Evolutionary conservation across 1,140 invertebrate species (phyloP).

Genomic region (Pteromalus puparum): DNA sequence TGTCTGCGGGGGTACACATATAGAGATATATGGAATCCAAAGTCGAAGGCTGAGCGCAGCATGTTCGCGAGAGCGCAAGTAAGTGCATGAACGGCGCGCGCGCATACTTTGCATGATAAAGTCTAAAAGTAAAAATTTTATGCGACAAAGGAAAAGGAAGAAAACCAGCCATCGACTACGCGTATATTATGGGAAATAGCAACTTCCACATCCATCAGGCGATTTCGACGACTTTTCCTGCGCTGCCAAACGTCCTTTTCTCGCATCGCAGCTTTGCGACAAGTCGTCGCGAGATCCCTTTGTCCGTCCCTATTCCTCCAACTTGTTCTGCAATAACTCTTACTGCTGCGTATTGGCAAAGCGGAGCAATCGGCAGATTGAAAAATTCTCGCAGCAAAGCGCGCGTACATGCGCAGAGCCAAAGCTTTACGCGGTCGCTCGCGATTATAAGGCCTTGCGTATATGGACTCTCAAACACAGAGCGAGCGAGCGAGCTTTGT

Average conservation of each 20-base stretch:
- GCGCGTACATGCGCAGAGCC: background rate
- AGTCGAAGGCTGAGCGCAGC: background rate
- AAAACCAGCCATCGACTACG: too few relatives aligned
- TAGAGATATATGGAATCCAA: background rate
- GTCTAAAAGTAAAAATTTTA: background rate
- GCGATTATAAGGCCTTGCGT: background rate
- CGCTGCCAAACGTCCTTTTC: background rate
- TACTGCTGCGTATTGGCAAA: background rate
- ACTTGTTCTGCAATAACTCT: background rate
- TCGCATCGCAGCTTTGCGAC: background rate
- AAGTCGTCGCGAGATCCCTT: background rate
- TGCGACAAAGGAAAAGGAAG: too few relatives aligned
- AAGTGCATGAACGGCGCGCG: background rate
- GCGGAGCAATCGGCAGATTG: background rate
- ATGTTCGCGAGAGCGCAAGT: slow-evolving; percentile 26
- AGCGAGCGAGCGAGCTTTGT: slow-evolving; percentile 4
- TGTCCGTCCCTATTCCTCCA: background rate
- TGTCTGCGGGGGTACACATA: background rate
- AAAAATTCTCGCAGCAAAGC: slow-evolving; percentile 10
- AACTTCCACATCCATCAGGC: too few relatives aligned
- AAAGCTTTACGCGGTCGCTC: slow-evolving; percentile 5
- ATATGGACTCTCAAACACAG: slow-evolving; percentile 16
- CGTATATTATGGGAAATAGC: too few relatives aligned
- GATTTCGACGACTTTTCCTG: too few relatives aligned
- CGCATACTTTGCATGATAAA: slow-evolving; percentile 7